These are phyloP conservation scores for Chaetura pelagica DNA, from an alignment of 2,113 vertebrate genomes.

Conservation along the genomic window DNA sequence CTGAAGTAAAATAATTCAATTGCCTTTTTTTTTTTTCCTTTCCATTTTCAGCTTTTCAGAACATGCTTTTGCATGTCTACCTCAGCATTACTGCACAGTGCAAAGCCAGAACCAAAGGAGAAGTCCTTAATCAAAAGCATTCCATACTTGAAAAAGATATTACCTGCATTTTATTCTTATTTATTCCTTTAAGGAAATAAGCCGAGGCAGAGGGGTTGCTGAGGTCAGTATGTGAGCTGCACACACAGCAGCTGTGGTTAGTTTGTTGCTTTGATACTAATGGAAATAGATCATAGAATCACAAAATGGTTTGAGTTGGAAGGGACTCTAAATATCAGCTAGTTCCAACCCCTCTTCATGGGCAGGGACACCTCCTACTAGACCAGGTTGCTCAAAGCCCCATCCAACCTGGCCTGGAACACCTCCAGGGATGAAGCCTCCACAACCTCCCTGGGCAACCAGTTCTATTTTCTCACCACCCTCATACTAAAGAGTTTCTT, in stretches of 20 bases:
- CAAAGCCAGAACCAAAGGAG: not conserved
- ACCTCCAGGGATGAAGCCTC: too few relatives aligned
- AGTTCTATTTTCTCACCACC: too few relatives aligned
- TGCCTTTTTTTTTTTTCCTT: not conserved
- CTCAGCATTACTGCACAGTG: fast-evolving
- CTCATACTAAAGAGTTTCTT: too few relatives aligned
- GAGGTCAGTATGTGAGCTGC: not conserved
- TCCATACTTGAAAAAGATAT: not conserved
- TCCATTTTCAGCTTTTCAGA: not conserved
- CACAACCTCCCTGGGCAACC: too few relatives aligned
- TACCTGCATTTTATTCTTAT: not conserved
- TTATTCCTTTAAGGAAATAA: not conserved
- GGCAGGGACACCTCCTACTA: too few relatives aligned
- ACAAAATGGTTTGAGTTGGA: too few relatives aligned
- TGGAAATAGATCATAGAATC: too few relatives aligned
- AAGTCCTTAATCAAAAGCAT: not conserved
- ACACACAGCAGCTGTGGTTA: not conserved
- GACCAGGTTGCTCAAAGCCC: too few relatives aligned
- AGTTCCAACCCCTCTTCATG: too few relatives aligned
- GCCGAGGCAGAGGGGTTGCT: not conserved
- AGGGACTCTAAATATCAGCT: too few relatives aligned
- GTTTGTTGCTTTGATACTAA: not conserved
- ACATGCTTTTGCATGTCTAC: not conserved
- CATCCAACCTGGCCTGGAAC: too few relatives aligned
- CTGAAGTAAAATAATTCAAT: not conserved